Percentiles rank a stretch among this genome's conserved stretches.
Evolutionary conservation across 2,797 vertebrate species (phyloP).

Genomic region (Neosilurus hyrtlii): DNA sequence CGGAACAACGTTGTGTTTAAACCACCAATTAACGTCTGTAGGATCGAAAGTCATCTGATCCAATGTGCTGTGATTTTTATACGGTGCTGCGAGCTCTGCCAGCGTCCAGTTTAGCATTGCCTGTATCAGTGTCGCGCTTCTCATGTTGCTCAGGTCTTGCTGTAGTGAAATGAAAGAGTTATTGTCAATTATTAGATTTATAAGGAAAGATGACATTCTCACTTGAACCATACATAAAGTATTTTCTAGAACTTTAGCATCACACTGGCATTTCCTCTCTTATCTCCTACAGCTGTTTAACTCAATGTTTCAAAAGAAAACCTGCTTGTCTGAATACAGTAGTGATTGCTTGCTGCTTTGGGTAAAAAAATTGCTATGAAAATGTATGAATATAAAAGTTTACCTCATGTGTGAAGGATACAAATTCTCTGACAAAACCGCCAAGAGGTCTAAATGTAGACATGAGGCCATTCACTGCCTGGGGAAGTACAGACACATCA

Average conservation of each 20-base stretch:
- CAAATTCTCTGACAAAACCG: slow-evolving; percentile 71
- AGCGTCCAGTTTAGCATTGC: slow-evolving; percentile 73
- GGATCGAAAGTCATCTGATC: slow-evolving; percentile 54
- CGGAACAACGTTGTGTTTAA: slow-evolving; percentile 65
- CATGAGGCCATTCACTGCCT: slow-evolving; percentile 66
- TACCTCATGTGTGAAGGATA: slow-evolving; percentile 67
- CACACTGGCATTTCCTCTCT: background rate
- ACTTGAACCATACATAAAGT: background rate
- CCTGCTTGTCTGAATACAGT: background rate
- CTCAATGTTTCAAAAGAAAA: background rate
- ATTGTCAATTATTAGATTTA: background rate
- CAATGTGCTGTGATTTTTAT: slow-evolving; percentile 23
- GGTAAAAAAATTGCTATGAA: background rate
- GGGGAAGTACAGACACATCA: slow-evolving; percentile 28
- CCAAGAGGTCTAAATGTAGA: slow-evolving; percentile 63
- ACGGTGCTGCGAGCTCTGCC: slow-evolving; percentile 67
- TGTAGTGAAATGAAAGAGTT: slow-evolving; percentile 46
- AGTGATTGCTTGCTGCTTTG: background rate
- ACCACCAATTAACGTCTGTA: slow-evolving; percentile 69
- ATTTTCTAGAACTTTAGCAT: background rate
- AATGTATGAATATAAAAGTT: background rate
- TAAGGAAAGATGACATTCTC: background rate
- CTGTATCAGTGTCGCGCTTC: slow-evolving; percentile 66
- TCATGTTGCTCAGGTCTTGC: slow-evolving; percentile 64
- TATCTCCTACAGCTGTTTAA: background rate